Evolutionary conservation across 1,140 invertebrate genomes (phyloP), one percentile per base, ranked within the genome.

Genomic region (Drosophila burlai): DNA sequence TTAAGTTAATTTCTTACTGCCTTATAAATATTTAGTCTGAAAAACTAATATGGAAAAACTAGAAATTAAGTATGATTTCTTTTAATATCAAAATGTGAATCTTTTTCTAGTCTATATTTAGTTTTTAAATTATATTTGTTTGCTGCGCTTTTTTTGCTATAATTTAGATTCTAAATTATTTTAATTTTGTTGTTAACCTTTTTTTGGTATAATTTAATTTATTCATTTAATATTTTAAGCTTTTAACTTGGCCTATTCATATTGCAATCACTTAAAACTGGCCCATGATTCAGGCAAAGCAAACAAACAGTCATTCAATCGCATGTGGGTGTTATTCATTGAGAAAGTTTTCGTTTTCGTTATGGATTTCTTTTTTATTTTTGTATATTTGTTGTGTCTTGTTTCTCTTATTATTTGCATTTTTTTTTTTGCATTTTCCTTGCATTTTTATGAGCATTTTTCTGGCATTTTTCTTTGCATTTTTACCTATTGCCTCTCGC

Each of bases 261-360:
- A 62, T 18, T 34, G 6, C 4, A 16, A 38, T 24, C 18, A n/a
- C 57, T 24, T 38, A 5, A 29, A 26, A 10, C 38, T 58, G 26
- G 38, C 26, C n/a, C n/a, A 43, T 78, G 72, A 52, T 54, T 76
- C 59, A 57, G 36, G 49, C 49, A 11, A 34, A 34, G 4, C 49
- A 34, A 49, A 59, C 43, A 60, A 55, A 78, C 57, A 77, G 45
- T 57, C 74, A 61, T 61, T 59, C 45, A 50, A 76, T 69, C 57
- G 77, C 59, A 77, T 62, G 62, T 74, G 58, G 46, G 59, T 81
- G 67, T 50, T 63, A 71, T 76, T 68, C 82, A 81, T 85, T 85
- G 83, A 81, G 79, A 85, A 85, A 85, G 82, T 87, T 86, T 36
- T 73, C 36, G 57, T 47, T 21, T 62, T 80, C 60, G 61, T 60